Evolutionary conservation across 35 echinoderm and acorn worm genomes (phyloP).

Genomic region (Patiria miniata): DNA sequence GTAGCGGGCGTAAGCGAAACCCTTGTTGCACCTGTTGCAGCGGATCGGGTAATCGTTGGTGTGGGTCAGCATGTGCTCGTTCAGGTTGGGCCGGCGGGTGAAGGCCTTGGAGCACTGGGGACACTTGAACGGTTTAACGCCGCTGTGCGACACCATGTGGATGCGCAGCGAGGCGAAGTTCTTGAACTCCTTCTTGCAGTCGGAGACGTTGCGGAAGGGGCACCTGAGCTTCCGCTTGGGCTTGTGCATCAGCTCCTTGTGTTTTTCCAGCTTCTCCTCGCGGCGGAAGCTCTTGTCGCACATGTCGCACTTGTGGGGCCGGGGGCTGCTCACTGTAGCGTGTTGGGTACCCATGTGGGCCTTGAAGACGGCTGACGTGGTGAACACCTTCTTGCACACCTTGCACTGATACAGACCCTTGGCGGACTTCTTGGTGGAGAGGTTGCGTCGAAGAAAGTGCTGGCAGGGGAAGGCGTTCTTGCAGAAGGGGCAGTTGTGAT

Average conservation of each 20-base stretch:
- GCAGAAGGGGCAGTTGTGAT: constrained; percentile 70
- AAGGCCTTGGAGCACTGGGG: constrained; percentile 78
- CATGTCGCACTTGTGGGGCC: constrained; percentile 76
- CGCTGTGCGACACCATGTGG: constrained; percentile 92
- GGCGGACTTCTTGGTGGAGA: constrained; percentile 57
- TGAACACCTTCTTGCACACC: constrained; percentile 83
- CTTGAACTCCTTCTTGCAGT: constrained; percentile 91
- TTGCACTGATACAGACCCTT: constrained; percentile 52
- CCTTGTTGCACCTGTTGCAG: constrained; percentile 87
- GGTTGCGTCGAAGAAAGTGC: constrained; percentile 87
- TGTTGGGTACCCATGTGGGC: constrained; percentile 59
- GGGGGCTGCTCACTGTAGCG: constrained; percentile 70
- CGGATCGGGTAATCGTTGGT: constrained; percentile 70
- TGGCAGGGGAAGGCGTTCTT: constrained; percentile 90
- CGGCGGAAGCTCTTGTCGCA: constrained; percentile 79
- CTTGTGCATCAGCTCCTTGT: constrained; percentile 79
- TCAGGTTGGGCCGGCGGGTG: constrained; percentile 62
- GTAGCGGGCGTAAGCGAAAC: constrained; percentile 72
- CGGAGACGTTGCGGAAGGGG: constrained; percentile 75
- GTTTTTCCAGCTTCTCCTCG: constrained; percentile 89
- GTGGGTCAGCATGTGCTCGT: constrained; percentile 83
- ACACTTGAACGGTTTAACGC: constrained; percentile 95
- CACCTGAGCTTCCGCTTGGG: constrained; percentile 77
- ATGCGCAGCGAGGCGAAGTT: constrained; percentile 77
- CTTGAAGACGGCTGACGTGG: constrained; percentile 73